phyloP scores from a whole-genome alignment of 2,113 vertebrate genomes.

The Rhinogobius similis region DNA sequence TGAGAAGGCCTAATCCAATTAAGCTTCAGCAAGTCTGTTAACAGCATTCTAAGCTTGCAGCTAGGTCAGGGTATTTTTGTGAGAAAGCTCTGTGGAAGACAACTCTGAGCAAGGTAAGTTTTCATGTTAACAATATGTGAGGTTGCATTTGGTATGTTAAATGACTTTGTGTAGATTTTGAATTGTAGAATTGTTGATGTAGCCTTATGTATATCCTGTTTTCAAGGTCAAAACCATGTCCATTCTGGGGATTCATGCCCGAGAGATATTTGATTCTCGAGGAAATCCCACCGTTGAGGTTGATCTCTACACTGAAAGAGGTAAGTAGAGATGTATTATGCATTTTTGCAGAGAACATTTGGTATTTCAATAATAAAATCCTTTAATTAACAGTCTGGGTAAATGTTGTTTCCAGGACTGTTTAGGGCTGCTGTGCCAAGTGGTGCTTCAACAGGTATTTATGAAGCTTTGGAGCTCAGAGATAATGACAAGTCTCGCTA shows the following conservation, averaged over 20 bases:
- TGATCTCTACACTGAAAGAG: slow-evolving; percentile 89
- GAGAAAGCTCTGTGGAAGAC: slow-evolving; percentile 26
- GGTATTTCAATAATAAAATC: not conserved
- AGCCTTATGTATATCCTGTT: slow-evolving; percentile 1
- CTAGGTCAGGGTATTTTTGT: slow-evolving; percentile 63
- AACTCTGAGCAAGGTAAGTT: not conserved
- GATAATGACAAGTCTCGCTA: slow-evolving; percentile 96
- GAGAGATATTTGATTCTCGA: slow-evolving; percentile 97
- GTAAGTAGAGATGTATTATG: slow-evolving; percentile 62
- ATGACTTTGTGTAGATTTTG: not conserved
- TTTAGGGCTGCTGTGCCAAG: slow-evolving; percentile 96
- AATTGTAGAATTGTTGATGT: not conserved
- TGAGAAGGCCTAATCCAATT: slow-evolving; percentile 68
- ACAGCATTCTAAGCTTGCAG: slow-evolving; percentile 49
- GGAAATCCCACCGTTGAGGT: slow-evolving; percentile 97
- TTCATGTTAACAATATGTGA: not conserved
- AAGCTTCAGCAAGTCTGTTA: slow-evolving; percentile 34
- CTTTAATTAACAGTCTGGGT: not conserved
- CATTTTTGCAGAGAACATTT: not conserved
- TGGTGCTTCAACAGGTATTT: slow-evolving; percentile 95
- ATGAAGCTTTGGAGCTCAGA: slow-evolving; percentile 94
- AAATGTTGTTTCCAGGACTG: slow-evolving; percentile 77
- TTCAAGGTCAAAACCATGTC: slow-evolving; percentile 86
- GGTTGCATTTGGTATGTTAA: not conserved
- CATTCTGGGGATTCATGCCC: slow-evolving; percentile 85